These are phyloP conservation scores for Plebejus argus DNA, from an alignment of 2,888 invertebrate genomes.

Conservation along the genomic window DNA sequence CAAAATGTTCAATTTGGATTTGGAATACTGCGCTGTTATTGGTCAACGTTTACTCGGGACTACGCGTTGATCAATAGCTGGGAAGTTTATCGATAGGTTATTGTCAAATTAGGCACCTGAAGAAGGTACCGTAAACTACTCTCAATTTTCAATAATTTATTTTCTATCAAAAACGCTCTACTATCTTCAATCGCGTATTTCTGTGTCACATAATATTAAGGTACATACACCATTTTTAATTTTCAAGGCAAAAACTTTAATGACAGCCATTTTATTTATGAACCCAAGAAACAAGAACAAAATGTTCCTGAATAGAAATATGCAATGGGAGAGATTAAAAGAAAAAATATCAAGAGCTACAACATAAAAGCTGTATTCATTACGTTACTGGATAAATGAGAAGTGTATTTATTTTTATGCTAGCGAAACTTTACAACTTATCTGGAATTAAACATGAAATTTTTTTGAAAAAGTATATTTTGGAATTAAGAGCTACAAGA, in stretches of 20 bases:
- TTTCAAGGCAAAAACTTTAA: neutral
- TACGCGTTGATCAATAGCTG: neutral
- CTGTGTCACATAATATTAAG: too few relatives aligned
- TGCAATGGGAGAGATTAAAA: slow-evolving; percentile 16
- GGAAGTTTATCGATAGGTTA: neutral
- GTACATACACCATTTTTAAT: too few relatives aligned
- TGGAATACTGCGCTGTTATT: neutral
- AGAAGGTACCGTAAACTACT: neutral
- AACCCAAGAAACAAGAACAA: slow-evolving; percentile 23
- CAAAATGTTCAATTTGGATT: neutral
- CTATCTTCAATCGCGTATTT: too few relatives aligned
- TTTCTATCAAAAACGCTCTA: too few relatives aligned
- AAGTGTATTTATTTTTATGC: slow-evolving; percentile 11
- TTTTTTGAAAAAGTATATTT: neutral
- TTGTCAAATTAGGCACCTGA: neutral
- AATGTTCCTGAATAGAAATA: slow-evolving; percentile 20
- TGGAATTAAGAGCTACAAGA: neutral
- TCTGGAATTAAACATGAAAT: neutral
- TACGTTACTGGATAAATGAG: slow-evolving; percentile 6
- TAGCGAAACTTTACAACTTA: neutral
- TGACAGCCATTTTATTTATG: neutral
- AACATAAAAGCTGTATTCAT: slow-evolving; percentile 25
- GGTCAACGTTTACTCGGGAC: neutral
- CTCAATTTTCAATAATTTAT: too few relatives aligned
- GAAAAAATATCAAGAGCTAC: slow-evolving; percentile 13